Conservation (phyloP, 2,888 invertebrate genomes). For the Synanthedon tipuliformis region DNA sequence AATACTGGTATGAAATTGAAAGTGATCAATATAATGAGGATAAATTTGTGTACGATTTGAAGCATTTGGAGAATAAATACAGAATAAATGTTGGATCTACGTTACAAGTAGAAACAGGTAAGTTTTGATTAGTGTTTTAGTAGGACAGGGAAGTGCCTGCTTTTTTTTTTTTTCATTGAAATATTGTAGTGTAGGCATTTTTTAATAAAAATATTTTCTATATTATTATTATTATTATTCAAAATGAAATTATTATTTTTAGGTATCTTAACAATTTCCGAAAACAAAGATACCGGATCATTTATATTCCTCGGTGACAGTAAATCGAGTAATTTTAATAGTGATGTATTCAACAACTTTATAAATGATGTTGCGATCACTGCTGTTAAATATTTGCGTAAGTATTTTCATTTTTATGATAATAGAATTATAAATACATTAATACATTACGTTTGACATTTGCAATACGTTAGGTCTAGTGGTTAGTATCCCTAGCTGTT, state of each 20-base stretch:
- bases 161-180: no score
- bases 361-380: conserved; percentile 36
- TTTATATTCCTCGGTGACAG: conserved; percentile 55
- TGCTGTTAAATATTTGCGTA: conserved; percentile 52
- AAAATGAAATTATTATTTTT: conserved; percentile 12
- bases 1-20: conserved; percentile 1
- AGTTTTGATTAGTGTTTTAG: conserved; percentile 3
- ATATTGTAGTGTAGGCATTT: no score
- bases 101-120: conserved; percentile 45
- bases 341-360: conserved; percentile 32
- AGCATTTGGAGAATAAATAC: conserved; percentile 36
- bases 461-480: no score
- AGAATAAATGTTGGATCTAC: conserved; percentile 38
- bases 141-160: no score
- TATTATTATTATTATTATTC: no score
- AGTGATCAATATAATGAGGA: conserved; percentile 25
- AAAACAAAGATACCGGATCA: conserved; percentile 46
- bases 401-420: conserved; percentile 12
- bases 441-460: no score
- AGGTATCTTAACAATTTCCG: conserved; percentile 50
- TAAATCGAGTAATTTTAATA: conserved; percentile 24
- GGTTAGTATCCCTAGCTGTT: no score
- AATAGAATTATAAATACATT: not conserved
- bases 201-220: no score
- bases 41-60: conserved; percentile 38